These are phyloP conservation scores for Oxytorus armatus DNA, from an alignment of 2,888 invertebrate species.

Conservation along the genomic window DNA sequence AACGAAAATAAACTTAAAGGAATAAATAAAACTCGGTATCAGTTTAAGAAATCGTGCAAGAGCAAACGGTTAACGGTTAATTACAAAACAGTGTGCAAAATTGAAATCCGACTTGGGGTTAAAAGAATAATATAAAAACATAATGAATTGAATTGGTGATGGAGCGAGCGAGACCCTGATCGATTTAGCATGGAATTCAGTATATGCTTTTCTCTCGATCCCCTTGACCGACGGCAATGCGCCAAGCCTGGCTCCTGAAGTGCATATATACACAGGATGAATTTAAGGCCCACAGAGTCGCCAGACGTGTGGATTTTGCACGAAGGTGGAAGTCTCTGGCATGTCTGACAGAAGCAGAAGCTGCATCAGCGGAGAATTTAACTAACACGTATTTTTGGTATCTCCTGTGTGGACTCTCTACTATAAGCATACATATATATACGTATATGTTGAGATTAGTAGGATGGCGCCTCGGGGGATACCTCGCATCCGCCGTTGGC, in stretches of 20 bases:
- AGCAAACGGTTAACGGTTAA: too few species aligned
- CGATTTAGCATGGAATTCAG: not conserved
- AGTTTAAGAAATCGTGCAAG: too few species aligned
- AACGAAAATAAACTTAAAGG: too few species aligned
- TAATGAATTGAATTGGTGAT: not conserved
- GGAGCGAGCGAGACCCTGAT: too few species aligned
- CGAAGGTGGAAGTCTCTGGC: not conserved
- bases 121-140: not conserved
- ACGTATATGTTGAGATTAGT: slow-evolving; percentile 69
- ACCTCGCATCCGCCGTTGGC: slow-evolving; percentile 66
- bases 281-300: not conserved
- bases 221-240: slow-evolving; percentile 13
- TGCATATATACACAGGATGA: not conserved
- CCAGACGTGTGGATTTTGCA: slow-evolving; percentile 17
- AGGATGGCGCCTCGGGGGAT: not conserved
- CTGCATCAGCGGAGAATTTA: slow-evolving; percentile 47
- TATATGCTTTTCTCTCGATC: not conserved
- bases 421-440: slow-evolving; percentile 58
- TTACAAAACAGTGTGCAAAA: not conserved
- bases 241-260: slow-evolving; percentile 11
- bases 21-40: too few species aligned
- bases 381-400: slow-evolving; percentile 43
- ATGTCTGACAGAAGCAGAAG: not conserved
- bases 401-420: slow-evolving; percentile 22
- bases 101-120: not conserved